phyloP scores from a whole-genome alignment of 2,888 invertebrate genomes.

The Brenthis hecate region DNA sequence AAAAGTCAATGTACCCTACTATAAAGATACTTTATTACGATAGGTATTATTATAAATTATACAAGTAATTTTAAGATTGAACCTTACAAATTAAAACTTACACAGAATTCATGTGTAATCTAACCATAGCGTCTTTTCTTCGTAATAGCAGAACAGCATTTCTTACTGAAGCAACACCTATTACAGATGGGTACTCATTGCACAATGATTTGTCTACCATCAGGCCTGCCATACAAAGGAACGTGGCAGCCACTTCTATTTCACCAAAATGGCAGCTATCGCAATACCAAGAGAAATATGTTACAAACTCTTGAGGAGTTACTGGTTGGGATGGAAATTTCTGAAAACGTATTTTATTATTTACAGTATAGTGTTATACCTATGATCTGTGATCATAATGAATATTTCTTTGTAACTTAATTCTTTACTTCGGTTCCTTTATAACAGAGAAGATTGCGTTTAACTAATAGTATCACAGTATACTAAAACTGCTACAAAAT shows the following conservation, averaged over 20 bases:
- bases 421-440: no score
- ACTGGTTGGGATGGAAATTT: constrained; percentile 62
- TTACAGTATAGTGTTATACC: neutral
- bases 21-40: neutral
- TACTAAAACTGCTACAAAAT: no score
- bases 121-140: constrained; percentile 48
- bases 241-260: constrained; percentile 63
- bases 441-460: no score
- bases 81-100: constrained; percentile 46
- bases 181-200: constrained; percentile 58
- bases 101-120: constrained; percentile 52
- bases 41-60: neutral
- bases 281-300: constrained; percentile 64
- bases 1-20: neutral
- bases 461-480: neutral
- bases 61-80: neutral
- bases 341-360: constrained; percentile 45
- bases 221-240: constrained; percentile 60
- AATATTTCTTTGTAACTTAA: neutral
- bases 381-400: no score
- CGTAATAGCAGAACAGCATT: constrained; percentile 57
- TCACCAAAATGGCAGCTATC: constrained; percentile 51
- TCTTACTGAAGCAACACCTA: constrained; percentile 60
- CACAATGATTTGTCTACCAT: constrained; percentile 57
- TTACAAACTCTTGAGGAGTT: constrained; percentile 63